These are phyloP conservation scores for Drosophila colorata DNA, from an alignment of 2,888 invertebrate genomes.

Conservation along the genomic window DNA sequence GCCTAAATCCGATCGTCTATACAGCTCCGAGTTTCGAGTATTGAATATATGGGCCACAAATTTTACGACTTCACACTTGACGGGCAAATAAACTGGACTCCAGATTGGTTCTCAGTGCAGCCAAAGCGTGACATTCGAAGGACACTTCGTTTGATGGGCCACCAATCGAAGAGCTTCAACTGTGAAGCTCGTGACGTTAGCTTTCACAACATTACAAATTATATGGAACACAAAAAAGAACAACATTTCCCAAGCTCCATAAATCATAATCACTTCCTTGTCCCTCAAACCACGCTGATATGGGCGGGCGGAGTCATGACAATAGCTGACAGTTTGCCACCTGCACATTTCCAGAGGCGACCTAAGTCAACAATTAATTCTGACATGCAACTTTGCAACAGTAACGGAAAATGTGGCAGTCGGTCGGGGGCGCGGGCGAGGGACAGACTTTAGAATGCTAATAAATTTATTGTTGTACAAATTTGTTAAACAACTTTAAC, in stretches of 20 bases:
- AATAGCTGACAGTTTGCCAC: constrained; percentile 54
- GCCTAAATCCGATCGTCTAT: constrained; percentile 55
- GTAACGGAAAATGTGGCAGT: not conserved
- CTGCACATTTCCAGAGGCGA: constrained; percentile 44
- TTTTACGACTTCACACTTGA: constrained; percentile 45
- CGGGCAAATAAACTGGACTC: constrained; percentile 18
- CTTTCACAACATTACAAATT: constrained; percentile 34
- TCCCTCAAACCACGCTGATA: not conserved
- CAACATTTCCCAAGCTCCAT: constrained; percentile 12
- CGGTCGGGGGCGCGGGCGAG: not conserved
- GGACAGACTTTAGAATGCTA: constrained; percentile 44
- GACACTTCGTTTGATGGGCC: not conserved
- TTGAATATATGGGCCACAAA: constrained; percentile 22
- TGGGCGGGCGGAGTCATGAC: constrained; percentile 20
- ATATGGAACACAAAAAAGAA: constrained; percentile 17
- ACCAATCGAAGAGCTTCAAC: constrained; percentile 3
- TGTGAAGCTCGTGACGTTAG: constrained; percentile 9
- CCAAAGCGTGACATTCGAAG: constrained; percentile 19
- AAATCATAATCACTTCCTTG: constrained; percentile 32
- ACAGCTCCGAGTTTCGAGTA: constrained; percentile 1
- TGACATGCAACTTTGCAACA: constrained; percentile 67
- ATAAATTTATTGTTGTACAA: constrained; percentile 76
- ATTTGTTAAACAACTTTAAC: constrained; percentile 78
- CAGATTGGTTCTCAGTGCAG: constrained; percentile 30
- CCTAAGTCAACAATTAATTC: constrained; percentile 70